Percentiles rank a stretch among this genome's conserved stretches.
These are phyloP conservation scores for Meloidogyne floridensis DNA, from an alignment of 1,140 invertebrate species.

Conservation along the genomic window DNA sequence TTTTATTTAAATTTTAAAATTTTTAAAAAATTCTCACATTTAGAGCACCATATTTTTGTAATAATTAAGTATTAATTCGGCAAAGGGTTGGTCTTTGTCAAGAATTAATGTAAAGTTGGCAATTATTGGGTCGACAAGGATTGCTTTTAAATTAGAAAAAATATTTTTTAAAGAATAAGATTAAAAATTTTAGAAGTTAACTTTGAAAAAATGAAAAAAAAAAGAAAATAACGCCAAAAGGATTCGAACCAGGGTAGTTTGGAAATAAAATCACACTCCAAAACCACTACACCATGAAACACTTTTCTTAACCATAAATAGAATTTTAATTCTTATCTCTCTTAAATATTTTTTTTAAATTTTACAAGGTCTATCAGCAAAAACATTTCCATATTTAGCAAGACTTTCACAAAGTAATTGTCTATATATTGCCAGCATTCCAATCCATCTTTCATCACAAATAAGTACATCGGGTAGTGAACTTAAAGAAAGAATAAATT, in stretches of 20 bases:
- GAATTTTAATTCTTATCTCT: no score
- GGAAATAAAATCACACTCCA: not conserved
- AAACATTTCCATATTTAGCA: conserved; percentile 41
- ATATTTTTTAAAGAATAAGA: no score
- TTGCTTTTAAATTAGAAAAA: not conserved
- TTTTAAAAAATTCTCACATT: conserved; percentile 10
- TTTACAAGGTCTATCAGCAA: conserved; percentile 29
- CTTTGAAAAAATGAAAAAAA: not conserved
- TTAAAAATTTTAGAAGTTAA: no score
- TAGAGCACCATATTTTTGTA: conserved; percentile 27
- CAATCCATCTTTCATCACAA: conserved; percentile 43
- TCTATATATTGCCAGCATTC: conserved; percentile 44
- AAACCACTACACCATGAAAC: conserved; percentile 13
- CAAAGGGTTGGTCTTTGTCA: conserved; percentile 30
- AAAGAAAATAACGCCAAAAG: no score
- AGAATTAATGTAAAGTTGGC: conserved; percentile 42
- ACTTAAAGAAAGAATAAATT: conserved; percentile 31
- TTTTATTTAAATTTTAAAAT: no score
- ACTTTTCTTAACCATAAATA: not conserved
- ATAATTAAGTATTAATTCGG: conserved; percentile 33
- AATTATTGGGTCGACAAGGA: conserved; percentile 33
- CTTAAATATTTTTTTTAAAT: not conserved
- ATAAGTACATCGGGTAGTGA: conserved; percentile 46
- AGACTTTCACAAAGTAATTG: conserved; percentile 41
- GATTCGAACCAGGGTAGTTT: not conserved